Evolutionary conservation across 2,113 vertebrate species (phyloP).

Genomic region (Ochotona princeps): DNA sequence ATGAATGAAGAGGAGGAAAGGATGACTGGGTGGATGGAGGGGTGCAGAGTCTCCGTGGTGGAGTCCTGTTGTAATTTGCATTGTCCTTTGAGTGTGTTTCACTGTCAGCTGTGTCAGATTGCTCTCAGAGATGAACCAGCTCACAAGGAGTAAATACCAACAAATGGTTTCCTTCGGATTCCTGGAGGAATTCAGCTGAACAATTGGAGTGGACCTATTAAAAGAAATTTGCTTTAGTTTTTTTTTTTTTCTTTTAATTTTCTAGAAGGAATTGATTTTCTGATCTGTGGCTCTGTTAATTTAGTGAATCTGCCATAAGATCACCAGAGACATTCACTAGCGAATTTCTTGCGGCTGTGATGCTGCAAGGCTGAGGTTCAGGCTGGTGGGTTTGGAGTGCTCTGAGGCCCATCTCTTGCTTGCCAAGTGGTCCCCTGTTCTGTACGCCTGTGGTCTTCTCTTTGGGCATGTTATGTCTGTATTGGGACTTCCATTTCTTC

Average conservation of each 20-base stretch:
- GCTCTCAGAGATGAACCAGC: not conserved
- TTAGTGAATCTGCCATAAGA: not conserved
- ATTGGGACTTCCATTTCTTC: not conserved
- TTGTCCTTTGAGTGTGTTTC: not conserved
- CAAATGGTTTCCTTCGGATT: conserved; percentile 27
- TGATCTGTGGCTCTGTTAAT: not conserved
- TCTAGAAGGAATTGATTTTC: not conserved
- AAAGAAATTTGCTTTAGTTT: not conserved
- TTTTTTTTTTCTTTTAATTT: not conserved
- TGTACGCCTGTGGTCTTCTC: not conserved
- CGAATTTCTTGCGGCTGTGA: not conserved
- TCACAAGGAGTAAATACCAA: not conserved
- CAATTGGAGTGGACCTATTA: not conserved
- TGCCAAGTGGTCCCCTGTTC: not conserved
- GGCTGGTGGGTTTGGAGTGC: not conserved
- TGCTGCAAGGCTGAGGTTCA: not conserved
- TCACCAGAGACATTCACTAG: not conserved
- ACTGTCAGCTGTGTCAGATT: not conserved
- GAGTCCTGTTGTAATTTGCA: conserved; percentile 11
- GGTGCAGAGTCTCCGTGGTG: not conserved
- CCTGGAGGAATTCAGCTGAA: conserved; percentile 1
- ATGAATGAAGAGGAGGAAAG: not conserved
- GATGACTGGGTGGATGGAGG: not conserved
- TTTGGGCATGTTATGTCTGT: not conserved
- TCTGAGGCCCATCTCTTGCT: not conserved